Percentiles rank a stretch among this genome's conserved stretches.
Evolutionary conservation across 2,888 invertebrate species (phyloP).

Genomic region (Scaptomyza tumidula): DNA sequence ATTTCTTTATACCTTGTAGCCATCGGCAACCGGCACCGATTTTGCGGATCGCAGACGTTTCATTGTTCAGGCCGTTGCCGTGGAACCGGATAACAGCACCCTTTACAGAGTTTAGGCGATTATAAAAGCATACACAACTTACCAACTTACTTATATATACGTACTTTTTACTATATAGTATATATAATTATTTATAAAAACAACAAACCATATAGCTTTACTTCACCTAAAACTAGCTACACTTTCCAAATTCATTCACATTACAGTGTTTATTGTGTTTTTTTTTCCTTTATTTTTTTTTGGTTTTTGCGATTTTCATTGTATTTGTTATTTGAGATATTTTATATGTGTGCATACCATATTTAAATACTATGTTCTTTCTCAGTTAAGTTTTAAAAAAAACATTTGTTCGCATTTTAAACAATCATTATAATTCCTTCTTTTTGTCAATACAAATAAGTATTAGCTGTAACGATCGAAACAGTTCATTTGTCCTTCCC

Average conservation of each 20-base stretch:
- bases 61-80: constrained; percentile 82
- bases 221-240: constrained; percentile 11
- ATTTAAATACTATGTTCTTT: neutral
- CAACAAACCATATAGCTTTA: constrained; percentile 47
- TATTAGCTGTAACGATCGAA: constrained; percentile 12
- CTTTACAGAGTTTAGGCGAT: constrained; percentile 67
- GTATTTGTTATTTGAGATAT: neutral
- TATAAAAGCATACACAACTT: constrained; percentile 27
- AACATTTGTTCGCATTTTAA: constrained; percentile 25
- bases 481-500: constrained; percentile 6
- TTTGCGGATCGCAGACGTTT: constrained; percentile 79
- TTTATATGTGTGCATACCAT: constrained; percentile 20
- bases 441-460: constrained; percentile 16
- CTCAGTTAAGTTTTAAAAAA: constrained; percentile 18
- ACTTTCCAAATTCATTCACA: constrained; percentile 13
- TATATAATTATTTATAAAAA: constrained; percentile 6
- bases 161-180: constrained; percentile 12
- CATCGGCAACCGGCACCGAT: constrained; percentile 36
- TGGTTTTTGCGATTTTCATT: constrained; percentile 10
- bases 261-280: constrained; percentile 21
- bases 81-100: constrained; percentile 82
- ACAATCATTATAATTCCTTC: neutral
- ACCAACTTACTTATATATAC: constrained; percentile 14
- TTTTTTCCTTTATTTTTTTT: neutral
- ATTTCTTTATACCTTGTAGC: constrained; percentile 40